phyloP scores from a whole-genome alignment of 2,888 invertebrate species.

The Melieria picta region DNA sequence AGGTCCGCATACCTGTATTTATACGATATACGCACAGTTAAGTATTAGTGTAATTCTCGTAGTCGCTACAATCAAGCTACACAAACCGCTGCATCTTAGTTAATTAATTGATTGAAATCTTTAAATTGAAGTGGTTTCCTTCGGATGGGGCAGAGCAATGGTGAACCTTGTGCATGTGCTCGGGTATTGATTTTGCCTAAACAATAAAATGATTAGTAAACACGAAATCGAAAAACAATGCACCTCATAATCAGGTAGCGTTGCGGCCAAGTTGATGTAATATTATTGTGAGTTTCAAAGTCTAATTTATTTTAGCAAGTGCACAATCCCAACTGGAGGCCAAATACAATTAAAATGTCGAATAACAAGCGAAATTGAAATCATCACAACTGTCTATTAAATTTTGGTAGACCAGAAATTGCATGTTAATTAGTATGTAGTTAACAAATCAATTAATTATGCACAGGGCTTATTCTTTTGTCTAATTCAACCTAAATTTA shows the following conservation, averaged over 20 bases:
- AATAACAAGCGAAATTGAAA: constrained; percentile 1
- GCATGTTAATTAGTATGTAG: constrained; percentile 13
- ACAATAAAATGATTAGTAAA: no score
- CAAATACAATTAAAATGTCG: no score
- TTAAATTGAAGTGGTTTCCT: no score
- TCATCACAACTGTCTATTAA: constrained; percentile 11
- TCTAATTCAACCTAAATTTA: constrained; percentile 22
- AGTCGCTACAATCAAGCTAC: constrained; percentile 32
- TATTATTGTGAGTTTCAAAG: no score
- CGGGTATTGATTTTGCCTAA: no score
- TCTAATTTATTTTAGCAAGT: no score
- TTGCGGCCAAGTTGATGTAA: no score
- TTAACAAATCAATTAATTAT: constrained; percentile 23
- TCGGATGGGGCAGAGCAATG: neutral
- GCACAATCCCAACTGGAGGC: no score
- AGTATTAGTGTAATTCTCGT: constrained; percentile 16
- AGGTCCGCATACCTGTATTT: constrained; percentile 25
- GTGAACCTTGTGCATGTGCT: neutral
- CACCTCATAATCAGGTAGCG: no score
- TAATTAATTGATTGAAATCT: no score
- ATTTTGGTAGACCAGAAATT: neutral
- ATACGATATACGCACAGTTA: constrained; percentile 10
- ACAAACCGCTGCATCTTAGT: neutral
- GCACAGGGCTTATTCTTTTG: constrained; percentile 20
- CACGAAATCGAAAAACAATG: no score